A percentile compares a stretch with the other conserved stretches of the same genome.
phyloP scores from a whole-genome alignment of 2,888 invertebrate species.

The Andrena hattorfiana region DNA sequence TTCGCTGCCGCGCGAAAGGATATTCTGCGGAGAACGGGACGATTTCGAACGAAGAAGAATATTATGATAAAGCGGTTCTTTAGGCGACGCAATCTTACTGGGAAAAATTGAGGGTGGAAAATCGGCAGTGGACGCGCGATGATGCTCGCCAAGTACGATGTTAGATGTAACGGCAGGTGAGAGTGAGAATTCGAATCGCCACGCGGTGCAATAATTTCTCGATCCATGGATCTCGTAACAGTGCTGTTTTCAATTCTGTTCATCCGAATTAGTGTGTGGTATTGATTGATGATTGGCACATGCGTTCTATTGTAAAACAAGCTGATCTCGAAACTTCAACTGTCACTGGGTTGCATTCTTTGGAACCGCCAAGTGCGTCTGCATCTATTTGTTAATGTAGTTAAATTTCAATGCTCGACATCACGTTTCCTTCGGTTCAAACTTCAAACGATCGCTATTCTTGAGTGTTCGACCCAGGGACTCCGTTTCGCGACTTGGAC shows the following conservation, averaged over 20 bases:
- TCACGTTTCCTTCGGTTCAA: not conserved
- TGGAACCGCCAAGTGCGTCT: not conserved
- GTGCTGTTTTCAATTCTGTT: not conserved
- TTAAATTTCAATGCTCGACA: not conserved
- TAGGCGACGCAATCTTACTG: not conserved
- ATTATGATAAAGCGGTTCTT: no score
- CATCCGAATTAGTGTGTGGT: not conserved
- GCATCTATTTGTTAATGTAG: not conserved
- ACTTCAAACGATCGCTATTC: not conserved
- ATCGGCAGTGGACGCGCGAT: slow-evolving; percentile 22
- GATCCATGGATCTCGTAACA: slow-evolving; percentile 14
- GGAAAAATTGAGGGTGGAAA: no score
- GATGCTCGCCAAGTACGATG: slow-evolving; percentile 25
- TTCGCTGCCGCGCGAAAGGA: not conserved
- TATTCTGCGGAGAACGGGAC: not conserved
- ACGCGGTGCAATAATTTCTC: slow-evolving; percentile 41
- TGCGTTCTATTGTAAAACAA: not conserved
- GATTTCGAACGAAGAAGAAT: not conserved
- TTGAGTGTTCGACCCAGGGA: not conserved
- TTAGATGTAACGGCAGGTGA: slow-evolving; percentile 34
- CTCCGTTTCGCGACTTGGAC: not conserved
- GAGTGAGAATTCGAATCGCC: slow-evolving; percentile 12
- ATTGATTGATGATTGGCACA: not conserved
- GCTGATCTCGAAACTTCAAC: not conserved
- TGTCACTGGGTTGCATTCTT: slow-evolving; percentile 8